These are phyloP conservation scores for Zoanthus solanderi DNA, from an alignment of 92 coral and sea anemone species.

Conservation along the genomic window DNA sequence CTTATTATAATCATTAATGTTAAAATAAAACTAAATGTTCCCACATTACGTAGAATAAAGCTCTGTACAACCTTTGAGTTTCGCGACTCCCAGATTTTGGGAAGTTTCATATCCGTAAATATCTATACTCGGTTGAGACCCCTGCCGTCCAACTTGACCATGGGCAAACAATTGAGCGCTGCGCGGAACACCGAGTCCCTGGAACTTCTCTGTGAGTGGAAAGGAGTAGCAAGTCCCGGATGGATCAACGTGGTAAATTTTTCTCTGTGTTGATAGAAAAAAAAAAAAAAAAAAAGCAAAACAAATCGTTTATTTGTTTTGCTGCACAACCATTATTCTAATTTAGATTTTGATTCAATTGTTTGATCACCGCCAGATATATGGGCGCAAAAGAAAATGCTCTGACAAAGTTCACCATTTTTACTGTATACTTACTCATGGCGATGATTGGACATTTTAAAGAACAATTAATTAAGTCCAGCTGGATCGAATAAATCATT, in stretches of 20 bases:
- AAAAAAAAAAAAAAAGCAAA: not conserved
- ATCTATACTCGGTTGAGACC: constrained; percentile 19
- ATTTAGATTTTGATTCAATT: too few relatives aligned
- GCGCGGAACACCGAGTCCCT: constrained; percentile 3
- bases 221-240: constrained; percentile 1
- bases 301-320: not conserved
- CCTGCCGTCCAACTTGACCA: constrained; percentile 22
- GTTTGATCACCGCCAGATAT: too few relatives aligned
- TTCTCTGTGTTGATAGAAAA: constrained; percentile 1
- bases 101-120: constrained; percentile 3
- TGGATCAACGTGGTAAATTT: constrained; percentile 4
- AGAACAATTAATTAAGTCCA: too few relatives aligned
- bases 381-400: too few relatives aligned
- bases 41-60: too few relatives aligned
- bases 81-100: not conserved
- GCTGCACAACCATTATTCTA: too few relatives aligned
- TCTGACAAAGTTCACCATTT: too few relatives aligned
- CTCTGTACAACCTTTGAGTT: not conserved
- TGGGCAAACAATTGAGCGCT: not conserved
- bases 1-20: too few relatives aligned
- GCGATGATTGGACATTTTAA: too few relatives aligned
- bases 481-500: too few relatives aligned
- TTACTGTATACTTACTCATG: too few relatives aligned
- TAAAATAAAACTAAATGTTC: too few relatives aligned
- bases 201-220: constrained; percentile 10